These are phyloP conservation scores for Neodontobutis hainanensis DNA, from an alignment of 2,113 vertebrate species.

Conservation along the genomic window DNA sequence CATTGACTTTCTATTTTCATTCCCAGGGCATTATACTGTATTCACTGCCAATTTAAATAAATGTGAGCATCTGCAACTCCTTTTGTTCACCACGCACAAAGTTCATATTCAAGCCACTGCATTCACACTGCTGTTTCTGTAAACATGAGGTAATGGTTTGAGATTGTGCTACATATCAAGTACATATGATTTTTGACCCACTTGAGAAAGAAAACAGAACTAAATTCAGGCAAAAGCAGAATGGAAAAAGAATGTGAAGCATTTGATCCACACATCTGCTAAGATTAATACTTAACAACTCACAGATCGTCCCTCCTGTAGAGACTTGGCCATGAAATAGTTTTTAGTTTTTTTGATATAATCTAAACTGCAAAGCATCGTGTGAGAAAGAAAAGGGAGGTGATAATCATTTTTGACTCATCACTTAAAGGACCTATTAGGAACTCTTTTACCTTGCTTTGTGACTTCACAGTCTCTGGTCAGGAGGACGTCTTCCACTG, in stretches of 20 bases:
- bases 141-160: conserved; percentile 63
- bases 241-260: conserved; percentile 17
- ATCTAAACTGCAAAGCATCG: conserved; percentile 59
- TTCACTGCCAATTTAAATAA: conserved; percentile 73
- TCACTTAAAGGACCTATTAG: background rate
- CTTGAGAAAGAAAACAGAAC: conserved; percentile 37
- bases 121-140: conserved; percentile 60
- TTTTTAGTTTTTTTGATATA: conserved; percentile 15
- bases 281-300: conserved; percentile 43
- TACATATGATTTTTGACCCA: conserved; percentile 49
- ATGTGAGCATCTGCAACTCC: conserved; percentile 72
- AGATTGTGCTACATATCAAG: conserved; percentile 60
- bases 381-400: conserved; percentile 14
- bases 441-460: conserved; percentile 81
- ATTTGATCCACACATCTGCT: conserved; percentile 44
- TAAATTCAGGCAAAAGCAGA: conserved; percentile 34
- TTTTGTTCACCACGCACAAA: conserved; percentile 58
- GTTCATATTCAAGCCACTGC: conserved; percentile 54
- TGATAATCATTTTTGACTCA: background rate
- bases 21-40: conserved; percentile 51
- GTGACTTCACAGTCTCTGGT: conserved; percentile 86
- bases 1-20: conserved; percentile 64
- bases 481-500: conserved; percentile 86
- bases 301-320: conserved; percentile 36
- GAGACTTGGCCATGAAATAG: conserved; percentile 47